These are phyloP conservation scores for Myotis lucifugus DNA, from an alignment of 2,113 vertebrate genomes.

Conservation along the genomic window DNA sequence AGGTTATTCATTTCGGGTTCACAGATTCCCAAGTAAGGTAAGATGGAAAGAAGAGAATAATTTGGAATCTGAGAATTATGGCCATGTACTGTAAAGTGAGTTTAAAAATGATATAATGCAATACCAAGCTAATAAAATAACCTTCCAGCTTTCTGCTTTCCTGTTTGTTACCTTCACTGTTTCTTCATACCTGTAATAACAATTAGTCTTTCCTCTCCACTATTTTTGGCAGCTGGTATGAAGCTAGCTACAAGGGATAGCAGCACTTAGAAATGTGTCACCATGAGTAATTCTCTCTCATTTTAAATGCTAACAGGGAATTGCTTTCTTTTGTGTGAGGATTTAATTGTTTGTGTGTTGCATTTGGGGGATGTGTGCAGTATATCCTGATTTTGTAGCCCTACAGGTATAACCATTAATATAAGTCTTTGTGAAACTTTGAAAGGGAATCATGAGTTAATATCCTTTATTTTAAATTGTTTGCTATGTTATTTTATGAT, in stretches of 20 bases:
- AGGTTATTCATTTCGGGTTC: neutral
- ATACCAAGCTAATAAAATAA: neutral
- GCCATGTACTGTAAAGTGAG: neutral
- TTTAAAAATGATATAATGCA: neutral
- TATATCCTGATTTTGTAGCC: neutral
- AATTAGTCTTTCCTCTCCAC: neutral
- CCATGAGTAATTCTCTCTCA: neutral
- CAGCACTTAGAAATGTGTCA: neutral
- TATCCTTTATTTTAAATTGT: conserved; percentile 18
- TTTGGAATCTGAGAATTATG: neutral
- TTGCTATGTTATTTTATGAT: neutral
- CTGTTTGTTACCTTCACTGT: neutral
- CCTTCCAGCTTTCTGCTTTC: neutral
- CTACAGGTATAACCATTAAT: neutral
- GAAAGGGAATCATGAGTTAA: neutral
- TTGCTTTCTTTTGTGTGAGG: neutral
- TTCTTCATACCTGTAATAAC: neutral
- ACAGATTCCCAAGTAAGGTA: conserved; percentile 5
- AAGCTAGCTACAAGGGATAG: conserved; percentile 18
- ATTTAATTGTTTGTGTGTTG: neutral
- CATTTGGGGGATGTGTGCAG: neutral
- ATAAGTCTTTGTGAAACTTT: conserved; percentile 4
- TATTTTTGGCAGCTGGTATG: neutral
- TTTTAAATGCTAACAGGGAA: conserved; percentile 24
- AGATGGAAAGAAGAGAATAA: neutral